These are phyloP conservation scores for Apodemia duryi DNA, from an alignment of 2,888 invertebrate species.

Conservation along the genomic window DNA sequence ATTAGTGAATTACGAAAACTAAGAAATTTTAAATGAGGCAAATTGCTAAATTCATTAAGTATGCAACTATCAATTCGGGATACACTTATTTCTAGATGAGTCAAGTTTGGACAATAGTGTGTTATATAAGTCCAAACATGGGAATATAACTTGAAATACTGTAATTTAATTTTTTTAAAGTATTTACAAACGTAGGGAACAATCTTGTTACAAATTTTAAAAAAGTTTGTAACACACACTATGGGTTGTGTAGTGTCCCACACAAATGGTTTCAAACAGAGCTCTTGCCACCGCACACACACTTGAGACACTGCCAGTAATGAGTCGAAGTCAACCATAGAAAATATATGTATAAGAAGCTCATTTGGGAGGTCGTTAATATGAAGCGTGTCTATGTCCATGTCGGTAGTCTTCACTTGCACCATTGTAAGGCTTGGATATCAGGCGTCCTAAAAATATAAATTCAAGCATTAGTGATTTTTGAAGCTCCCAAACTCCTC, in stretches of 20 bases:
- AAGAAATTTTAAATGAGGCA: constrained; percentile 74
- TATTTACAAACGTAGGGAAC: constrained; percentile 74
- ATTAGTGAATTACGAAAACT: constrained; percentile 75
- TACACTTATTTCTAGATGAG: constrained; percentile 76
- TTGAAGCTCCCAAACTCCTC: too few relatives aligned
- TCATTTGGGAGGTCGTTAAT: constrained; percentile 77
- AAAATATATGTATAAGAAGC: constrained; percentile 74
- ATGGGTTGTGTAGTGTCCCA: constrained; percentile 75
- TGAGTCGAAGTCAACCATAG: constrained; percentile 75
- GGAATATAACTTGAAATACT: constrained; percentile 76
- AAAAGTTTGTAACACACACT: constrained; percentile 76
- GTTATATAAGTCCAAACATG: constrained; percentile 71
- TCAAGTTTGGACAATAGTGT: constrained; percentile 72
- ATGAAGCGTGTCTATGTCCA: constrained; percentile 48
- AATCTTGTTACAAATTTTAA: constrained; percentile 70
- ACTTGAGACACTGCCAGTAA: constrained; percentile 69
- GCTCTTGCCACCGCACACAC: constrained; percentile 70
- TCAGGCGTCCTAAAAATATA: not conserved
- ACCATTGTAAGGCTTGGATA: constrained; percentile 44
- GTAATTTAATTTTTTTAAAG: constrained; percentile 74
- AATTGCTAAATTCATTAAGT: constrained; percentile 69
- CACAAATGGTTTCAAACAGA: constrained; percentile 69
- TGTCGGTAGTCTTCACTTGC: constrained; percentile 63
- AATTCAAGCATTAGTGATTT: not conserved
- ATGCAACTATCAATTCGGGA: constrained; percentile 76